phyloP scores from a whole-genome alignment of 2,797 vertebrate genomes.

The Sebastes steindachneri region DNA sequence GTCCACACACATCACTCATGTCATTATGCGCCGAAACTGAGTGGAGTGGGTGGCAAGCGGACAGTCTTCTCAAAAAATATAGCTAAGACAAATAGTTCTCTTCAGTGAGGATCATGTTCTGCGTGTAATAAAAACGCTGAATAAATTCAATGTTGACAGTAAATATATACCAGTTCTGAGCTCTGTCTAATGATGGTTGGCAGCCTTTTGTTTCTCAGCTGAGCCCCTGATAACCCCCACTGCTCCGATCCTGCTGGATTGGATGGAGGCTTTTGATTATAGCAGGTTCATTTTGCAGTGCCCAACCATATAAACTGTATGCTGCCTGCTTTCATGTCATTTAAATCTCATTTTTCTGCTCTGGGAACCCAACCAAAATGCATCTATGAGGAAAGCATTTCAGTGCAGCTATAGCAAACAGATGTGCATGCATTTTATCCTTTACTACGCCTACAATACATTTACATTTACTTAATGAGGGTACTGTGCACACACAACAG shows the following conservation, averaged over 20 bases:
- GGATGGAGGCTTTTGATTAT: conserved; percentile 40
- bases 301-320: conserved; percentile 19
- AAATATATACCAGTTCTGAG: conserved; percentile 29
- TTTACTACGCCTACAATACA: conserved; percentile 60
- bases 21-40: conserved; percentile 46
- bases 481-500: conserved; percentile 40
- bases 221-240: conserved; percentile 31
- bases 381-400: conserved; percentile 44
- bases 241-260: conserved; percentile 42
- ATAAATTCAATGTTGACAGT: conserved; percentile 36
- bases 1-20: conserved; percentile 54
- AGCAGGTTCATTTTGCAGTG: conserved; percentile 37
- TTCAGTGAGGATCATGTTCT: conserved; percentile 15
- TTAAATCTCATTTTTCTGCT: conserved; percentile 25
- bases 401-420: conserved; percentile 49
- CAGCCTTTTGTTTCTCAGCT: conserved; percentile 25
- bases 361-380: conserved; percentile 34
- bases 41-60: conserved; percentile 47
- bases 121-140: conserved; percentile 10
- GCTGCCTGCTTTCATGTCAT: conserved; percentile 39
- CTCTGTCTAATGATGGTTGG: conserved; percentile 48
- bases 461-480: conserved; percentile 75
- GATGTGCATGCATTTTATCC: conserved; percentile 61
- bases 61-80: conserved; percentile 27
- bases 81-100: conserved; percentile 44